Evolutionary conservation across 1,140 invertebrate genomes (phyloP).

Genomic region (Chelonus insularis): DNA sequence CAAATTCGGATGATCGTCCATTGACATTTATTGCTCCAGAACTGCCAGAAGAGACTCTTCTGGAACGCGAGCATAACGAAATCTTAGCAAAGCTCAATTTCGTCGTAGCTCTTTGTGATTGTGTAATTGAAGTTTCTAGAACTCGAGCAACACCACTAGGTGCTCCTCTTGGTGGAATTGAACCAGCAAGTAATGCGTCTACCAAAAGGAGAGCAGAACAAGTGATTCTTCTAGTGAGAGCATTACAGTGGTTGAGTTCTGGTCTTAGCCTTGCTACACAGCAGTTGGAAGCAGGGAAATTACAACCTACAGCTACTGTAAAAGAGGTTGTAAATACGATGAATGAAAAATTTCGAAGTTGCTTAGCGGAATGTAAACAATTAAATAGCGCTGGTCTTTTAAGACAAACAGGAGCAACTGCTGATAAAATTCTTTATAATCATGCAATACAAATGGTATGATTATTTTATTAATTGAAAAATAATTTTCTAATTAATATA

Average conservation of each 20-base stretch:
- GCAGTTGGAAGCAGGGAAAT: slow-evolving; percentile 78
- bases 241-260: slow-evolving; percentile 89
- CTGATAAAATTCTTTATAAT: slow-evolving; percentile 94
- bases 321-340: slow-evolving; percentile 83
- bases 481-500: not conserved
- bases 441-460: slow-evolving; percentile 95
- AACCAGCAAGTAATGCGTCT: slow-evolving; percentile 54
- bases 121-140: slow-evolving; percentile 84
- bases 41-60: slow-evolving; percentile 91
- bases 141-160: slow-evolving; percentile 73
- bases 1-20: slow-evolving; percentile 62
- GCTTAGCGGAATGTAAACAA: slow-evolving; percentile 84
- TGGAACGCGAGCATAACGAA: slow-evolving; percentile 93
- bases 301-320: slow-evolving; percentile 89
- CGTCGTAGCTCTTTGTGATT: slow-evolving; percentile 87
- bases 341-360: slow-evolving; percentile 87
- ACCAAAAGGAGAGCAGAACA: slow-evolving; percentile 77
- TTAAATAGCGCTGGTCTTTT: slow-evolving; percentile 79
- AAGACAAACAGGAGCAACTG: slow-evolving; percentile 75
- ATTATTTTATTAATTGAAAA: slow-evolving; percentile 1
- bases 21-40: slow-evolving; percentile 87
- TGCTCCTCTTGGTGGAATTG: slow-evolving; percentile 52
- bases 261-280: slow-evolving; percentile 88
- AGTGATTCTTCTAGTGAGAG: slow-evolving; percentile 86
- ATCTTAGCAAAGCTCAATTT: slow-evolving; percentile 92